Evolutionary conservation across 2,888 invertebrate genomes (phyloP).

Genomic region (Latrodectus hesperus): DNA sequence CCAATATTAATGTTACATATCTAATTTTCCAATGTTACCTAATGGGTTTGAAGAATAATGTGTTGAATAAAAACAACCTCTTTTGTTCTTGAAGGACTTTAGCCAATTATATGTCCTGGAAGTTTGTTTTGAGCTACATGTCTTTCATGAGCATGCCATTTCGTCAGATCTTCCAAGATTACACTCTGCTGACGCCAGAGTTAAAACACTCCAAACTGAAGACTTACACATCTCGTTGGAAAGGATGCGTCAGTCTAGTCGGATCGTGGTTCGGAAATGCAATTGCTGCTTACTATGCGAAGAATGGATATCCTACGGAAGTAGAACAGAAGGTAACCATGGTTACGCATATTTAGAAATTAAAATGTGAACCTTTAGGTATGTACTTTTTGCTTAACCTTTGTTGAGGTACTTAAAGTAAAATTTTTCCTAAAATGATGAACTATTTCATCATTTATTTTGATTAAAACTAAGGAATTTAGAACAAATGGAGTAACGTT

Average conservation of each 20-base stretch:
- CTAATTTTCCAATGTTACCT: too few relatives aligned
- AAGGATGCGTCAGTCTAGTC: constrained; percentile 63
- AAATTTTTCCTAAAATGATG: too few relatives aligned
- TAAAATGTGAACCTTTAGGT: too few relatives aligned
- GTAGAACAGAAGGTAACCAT: constrained; percentile 52
- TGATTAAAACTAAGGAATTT: too few relatives aligned
- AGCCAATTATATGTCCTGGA: constrained; percentile 67
- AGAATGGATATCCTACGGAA: constrained; percentile 51
- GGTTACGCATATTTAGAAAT: too few relatives aligned
- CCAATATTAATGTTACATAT: too few relatives aligned
- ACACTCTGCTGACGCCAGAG: constrained; percentile 54
- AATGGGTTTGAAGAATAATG: too few relatives aligned
- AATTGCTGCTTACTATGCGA: constrained; percentile 57
- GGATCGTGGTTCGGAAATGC: constrained; percentile 63
- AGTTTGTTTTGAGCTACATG: constrained; percentile 65
- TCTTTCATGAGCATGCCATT: constrained; percentile 69
- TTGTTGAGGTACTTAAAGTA: too few relatives aligned
- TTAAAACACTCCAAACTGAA: constrained; percentile 55
- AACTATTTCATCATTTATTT: too few relatives aligned
- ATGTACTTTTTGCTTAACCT: too few relatives aligned
- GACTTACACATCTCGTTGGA: constrained; percentile 63
- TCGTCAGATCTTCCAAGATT: constrained; percentile 64
- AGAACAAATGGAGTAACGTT: too few relatives aligned
- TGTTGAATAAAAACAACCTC: too few relatives aligned
- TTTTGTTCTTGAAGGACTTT: constrained; percentile 26